Base-by-base conservation (phyloP, 1,140 invertebrate species). In the Drosophila punjabiensis region DNA sequence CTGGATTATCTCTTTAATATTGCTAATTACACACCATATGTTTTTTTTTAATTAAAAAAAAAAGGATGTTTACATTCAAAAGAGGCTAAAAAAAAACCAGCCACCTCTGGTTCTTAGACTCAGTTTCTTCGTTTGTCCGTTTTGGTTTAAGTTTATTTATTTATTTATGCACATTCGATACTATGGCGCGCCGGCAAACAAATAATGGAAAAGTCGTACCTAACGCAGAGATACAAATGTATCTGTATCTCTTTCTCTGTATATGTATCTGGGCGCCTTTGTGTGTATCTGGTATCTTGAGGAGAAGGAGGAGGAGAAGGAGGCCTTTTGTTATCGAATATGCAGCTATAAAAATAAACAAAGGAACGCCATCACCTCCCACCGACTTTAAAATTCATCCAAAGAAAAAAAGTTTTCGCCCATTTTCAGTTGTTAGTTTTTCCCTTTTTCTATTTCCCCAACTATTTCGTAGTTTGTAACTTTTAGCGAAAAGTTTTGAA, bases 391-490 rank as follows among this genome's bases (percentile, higher is more conserved):
- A 73, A 73, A 74, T 74, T 74, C 45, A 35, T 32, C 11, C 43
- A 28, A 43, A 50, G 28, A 50, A 48, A 20, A 53, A 58, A 69
- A 74, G 60, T 70, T 74, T 73, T 71, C 37, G 35, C 45, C 67
- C 67, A 43, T 59, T 68, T 68, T 55, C 52, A 55, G 52, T 35
- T 53, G 10, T 52, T 20, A 48, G 39, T 35, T 35, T 30, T 60
- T 14, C 5, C 6, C 10, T 11, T 43, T 33, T 10, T 35, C 8
- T 30, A 7, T 53, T 3, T 33, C 35, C 18, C 16, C 35, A 69
- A 74, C 70, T 74, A 74, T 74, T 74, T 74, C 55, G 47, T 62
- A 74, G 68, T 74, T 74, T 75, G 55, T 69, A 74, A 74, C 68
- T 73, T 68, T 75, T 52, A 32, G 37, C 69, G 3, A 74, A 74